These are phyloP conservation scores for Rhagonycha fulva DNA, from an alignment of 2,888 invertebrate species.

Conservation along the genomic window DNA sequence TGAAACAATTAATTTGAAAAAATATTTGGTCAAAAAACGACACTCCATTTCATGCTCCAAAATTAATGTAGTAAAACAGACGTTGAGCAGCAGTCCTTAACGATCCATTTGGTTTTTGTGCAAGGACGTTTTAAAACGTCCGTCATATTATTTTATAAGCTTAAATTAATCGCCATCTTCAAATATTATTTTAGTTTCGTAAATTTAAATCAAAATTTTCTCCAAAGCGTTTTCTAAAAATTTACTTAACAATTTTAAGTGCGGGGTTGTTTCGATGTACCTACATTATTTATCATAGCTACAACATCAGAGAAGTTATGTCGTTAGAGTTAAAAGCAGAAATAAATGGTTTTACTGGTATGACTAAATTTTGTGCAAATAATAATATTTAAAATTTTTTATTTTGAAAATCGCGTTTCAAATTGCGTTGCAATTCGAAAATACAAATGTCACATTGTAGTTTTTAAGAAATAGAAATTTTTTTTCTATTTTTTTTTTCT, in stretches of 20 bases:
- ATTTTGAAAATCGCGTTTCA: too few species aligned
- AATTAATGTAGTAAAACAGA: background rate
- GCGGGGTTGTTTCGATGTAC: background rate
- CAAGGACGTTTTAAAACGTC: background rate
- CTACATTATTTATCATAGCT: background rate
- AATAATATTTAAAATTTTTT: too few species aligned
- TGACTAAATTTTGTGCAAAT: too few species aligned
- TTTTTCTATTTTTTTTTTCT: too few species aligned
- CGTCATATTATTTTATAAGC: background rate
- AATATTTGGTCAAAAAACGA: background rate
- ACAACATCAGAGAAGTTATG: background rate
- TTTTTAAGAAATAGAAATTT: too few species aligned
- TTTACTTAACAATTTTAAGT: background rate
- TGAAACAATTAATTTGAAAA: background rate
- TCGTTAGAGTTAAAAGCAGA: background rate
- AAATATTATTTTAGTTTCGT: background rate
- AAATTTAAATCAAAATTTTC: background rate
- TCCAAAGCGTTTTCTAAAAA: background rate
- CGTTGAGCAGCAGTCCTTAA: background rate
- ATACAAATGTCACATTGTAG: too few species aligned
- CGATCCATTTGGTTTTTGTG: background rate
- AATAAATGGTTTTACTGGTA: too few species aligned
- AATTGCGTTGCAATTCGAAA: too few species aligned
- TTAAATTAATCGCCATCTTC: background rate
- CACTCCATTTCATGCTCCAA: background rate